A percentile compares a stretch with the other conserved stretches of the same genome.
Evolutionary conservation across 2,113 vertebrate species (phyloP).

Genomic region (Mola mola): DNA sequence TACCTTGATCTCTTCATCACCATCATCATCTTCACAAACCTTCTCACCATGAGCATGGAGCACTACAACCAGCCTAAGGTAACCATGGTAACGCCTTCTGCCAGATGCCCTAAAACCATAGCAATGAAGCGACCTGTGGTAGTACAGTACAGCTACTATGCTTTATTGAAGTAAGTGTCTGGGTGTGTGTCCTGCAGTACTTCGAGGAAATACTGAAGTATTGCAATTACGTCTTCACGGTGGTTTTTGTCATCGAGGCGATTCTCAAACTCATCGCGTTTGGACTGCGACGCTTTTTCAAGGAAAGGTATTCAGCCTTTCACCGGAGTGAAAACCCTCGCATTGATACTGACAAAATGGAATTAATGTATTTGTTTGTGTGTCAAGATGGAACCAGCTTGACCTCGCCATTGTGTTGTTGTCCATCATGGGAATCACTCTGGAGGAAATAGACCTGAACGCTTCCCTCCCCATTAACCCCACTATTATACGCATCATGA

Average conservation of each 20-base stretch:
- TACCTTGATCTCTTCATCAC: constrained; percentile 98
- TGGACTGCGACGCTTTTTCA: constrained; percentile 92
- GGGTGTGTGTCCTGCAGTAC: constrained; percentile 66
- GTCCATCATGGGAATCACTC: constrained; percentile 78
- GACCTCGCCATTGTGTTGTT: constrained; percentile 77
- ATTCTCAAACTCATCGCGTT: constrained; percentile 91
- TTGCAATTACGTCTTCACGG: constrained; percentile 94
- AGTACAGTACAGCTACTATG: constrained; percentile 30
- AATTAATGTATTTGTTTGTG: constrained; percentile 12
- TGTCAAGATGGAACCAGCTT: constrained; percentile 77
- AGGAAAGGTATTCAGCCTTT: constrained; percentile 85
- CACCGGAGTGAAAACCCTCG: constrained; percentile 10
- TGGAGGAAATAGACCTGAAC: constrained; percentile 78
- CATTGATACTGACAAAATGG: background rate
- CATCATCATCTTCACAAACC: constrained; percentile 95
- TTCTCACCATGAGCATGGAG: constrained; percentile 98
- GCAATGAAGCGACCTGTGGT: constrained; percentile 47
- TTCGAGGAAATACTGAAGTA: constrained; percentile 95
- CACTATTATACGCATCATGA: constrained; percentile 80
- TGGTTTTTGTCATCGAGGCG: constrained; percentile 91
- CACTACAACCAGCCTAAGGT: constrained; percentile 98
- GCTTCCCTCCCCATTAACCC: constrained; percentile 79
- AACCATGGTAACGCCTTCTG: constrained; percentile 64
- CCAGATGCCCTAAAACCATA: constrained; percentile 66
- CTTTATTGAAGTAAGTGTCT: constrained; percentile 15